Conservation (phyloP, 1,140 invertebrate species). For the Trypoxylus dichotomus region DNA sequence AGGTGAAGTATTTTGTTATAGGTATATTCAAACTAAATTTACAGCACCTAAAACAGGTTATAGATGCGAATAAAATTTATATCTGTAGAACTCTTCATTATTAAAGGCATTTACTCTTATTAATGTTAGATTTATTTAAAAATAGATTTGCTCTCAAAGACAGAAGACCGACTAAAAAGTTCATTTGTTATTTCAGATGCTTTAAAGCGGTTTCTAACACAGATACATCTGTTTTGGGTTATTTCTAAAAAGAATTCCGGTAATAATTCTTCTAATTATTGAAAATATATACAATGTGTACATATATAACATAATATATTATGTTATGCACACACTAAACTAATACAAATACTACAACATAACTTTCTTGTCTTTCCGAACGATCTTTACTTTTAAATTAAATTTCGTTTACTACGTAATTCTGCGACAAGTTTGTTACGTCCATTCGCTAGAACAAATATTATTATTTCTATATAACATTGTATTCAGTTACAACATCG, state of each 20-base stretch:
- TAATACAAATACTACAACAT: not conserved
- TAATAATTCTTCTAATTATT: not conserved
- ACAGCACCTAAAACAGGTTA: not conserved
- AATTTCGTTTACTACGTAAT: no score
- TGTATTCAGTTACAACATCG: not conserved
- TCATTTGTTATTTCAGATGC: slow-evolving; percentile 10
- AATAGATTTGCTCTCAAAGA: not conserved
- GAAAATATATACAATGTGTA: not conserved
- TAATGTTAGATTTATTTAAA: slow-evolving; percentile 21
- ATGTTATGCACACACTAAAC: not conserved
- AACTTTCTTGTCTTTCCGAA: not conserved
- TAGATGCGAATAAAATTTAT: slow-evolving; percentile 1
- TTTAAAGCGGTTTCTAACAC: not conserved
- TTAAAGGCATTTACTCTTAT: not conserved
- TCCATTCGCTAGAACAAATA: not conserved
- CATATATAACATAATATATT: no score
- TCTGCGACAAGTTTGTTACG: not conserved
- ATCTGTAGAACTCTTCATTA: not conserved
- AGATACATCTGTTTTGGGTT: not conserved
- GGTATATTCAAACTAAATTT: not conserved
- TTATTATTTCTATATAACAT: not conserved
- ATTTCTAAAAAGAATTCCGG: slow-evolving; percentile 14
- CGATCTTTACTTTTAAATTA: no score
- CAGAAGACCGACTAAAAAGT: slow-evolving; percentile 1
- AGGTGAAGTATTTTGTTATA: not conserved